Evolutionary conservation across 1,140 invertebrate genomes (phyloP).

Genomic region (Aphelinus atriplicis): DNA sequence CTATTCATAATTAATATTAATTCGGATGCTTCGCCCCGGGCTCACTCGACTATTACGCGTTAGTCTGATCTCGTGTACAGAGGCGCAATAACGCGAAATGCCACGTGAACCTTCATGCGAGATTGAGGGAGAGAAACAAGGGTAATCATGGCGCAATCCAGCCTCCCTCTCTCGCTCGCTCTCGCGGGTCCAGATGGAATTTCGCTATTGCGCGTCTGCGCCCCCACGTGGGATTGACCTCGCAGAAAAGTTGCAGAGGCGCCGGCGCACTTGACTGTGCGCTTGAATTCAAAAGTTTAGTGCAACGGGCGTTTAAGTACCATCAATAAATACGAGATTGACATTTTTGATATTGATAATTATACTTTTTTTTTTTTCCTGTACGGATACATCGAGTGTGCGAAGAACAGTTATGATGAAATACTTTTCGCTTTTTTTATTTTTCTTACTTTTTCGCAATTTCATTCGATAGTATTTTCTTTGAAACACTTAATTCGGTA

Average conservation of each 20-base stretch:
- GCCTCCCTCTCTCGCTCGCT: too few species aligned
- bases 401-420: constrained; percentile 40
- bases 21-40: constrained; percentile 20
- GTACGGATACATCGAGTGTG: constrained; percentile 48
- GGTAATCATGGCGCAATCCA: too few species aligned
- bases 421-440: constrained; percentile 26
- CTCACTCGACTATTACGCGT: constrained; percentile 21
- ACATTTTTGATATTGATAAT: constrained; percentile 49
- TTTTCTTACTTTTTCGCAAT: constrained; percentile 27
- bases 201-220: too few species aligned
- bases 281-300: constrained; percentile 18
- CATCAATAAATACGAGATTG: constrained; percentile 51
- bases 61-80: too few species aligned
- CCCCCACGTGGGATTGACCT: too few species aligned
- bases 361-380: constrained; percentile 27
- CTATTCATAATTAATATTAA: too few species aligned
- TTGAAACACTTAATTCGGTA: constrained; percentile 37
- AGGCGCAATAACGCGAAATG: too few species aligned
- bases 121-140: too few species aligned
- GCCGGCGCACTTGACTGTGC: background rate
- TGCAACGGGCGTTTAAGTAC: constrained; percentile 47
- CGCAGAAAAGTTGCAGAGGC: constrained; percentile 13
- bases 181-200: too few species aligned
- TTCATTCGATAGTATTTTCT: constrained; percentile 31
- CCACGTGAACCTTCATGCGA: too few species aligned